Evolutionary conservation across 2,888 invertebrate species (phyloP).

Genomic region (Trichacis sp.): DNA sequence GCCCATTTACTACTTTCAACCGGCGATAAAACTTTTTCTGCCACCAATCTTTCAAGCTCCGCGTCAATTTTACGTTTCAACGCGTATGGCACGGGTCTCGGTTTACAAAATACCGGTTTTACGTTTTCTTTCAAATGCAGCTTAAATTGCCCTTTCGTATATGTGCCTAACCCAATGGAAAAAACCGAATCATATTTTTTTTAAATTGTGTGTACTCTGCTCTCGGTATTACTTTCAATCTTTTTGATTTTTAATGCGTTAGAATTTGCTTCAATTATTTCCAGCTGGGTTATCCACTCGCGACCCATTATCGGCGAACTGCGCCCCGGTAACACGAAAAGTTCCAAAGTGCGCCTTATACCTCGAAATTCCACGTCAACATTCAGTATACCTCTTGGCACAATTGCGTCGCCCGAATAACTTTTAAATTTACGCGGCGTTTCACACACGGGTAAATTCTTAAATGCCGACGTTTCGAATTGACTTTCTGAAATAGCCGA

Average conservation of each 20-base stretch:
- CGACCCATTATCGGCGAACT: conserved; percentile 18
- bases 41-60: conserved; percentile 43
- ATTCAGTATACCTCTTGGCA: conserved; percentile 13
- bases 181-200: conserved; percentile 10
- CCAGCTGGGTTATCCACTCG: conserved; percentile 14
- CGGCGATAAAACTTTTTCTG: conserved; percentile 31
- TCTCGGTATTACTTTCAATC: background rate
- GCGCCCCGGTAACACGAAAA: conserved; percentile 21
- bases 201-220: background rate
- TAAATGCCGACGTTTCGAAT: background rate
- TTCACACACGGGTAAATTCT: background rate
- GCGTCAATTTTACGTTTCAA: conserved; percentile 42
- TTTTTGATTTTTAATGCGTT: background rate
- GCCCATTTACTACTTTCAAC: conserved; percentile 51
- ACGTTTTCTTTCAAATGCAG: conserved; percentile 30
- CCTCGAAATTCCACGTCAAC: conserved; percentile 11
- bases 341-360: background rate
- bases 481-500: conserved; percentile 19
- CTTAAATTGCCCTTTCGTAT: conserved; percentile 14
- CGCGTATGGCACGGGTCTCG: conserved; percentile 49
- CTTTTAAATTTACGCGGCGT: conserved; percentile 17
- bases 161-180: conserved; percentile 6
- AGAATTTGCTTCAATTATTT: background rate
- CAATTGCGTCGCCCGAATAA: conserved; percentile 19
- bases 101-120: conserved; percentile 33